A percentile compares a stretch with the other conserved stretches of the same genome.
Evolutionary conservation across 1,140 invertebrate species (phyloP).

Genomic region (Dufourea novaeangliae): DNA sequence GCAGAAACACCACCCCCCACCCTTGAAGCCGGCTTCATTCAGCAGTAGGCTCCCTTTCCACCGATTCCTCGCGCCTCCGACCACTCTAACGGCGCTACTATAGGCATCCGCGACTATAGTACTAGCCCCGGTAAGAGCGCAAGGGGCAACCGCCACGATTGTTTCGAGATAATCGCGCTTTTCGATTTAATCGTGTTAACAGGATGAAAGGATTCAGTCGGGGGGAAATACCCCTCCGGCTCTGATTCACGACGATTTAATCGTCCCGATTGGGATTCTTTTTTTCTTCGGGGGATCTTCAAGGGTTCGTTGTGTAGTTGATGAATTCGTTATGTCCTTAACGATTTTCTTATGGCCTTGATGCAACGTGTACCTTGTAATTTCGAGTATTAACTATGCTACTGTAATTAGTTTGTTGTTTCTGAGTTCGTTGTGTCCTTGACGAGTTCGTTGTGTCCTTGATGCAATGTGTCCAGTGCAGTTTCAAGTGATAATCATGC

Average conservation of each 20-base stretch:
- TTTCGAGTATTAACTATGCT: too few relatives aligned
- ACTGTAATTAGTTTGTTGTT: too few relatives aligned
- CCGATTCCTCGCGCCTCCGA: conserved; percentile 31
- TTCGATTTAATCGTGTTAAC: conserved; percentile 49
- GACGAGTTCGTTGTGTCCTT: too few relatives aligned
- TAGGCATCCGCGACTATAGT: conserved; percentile 46
- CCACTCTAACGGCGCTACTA: conserved; percentile 38
- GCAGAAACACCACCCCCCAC: conserved; percentile 65
- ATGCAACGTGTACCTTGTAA: too few relatives aligned
- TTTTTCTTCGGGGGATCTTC: background rate
- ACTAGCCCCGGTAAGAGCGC: background rate
- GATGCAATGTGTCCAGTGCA: too few relatives aligned
- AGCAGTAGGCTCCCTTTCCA: conserved; percentile 60
- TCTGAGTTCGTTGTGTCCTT: too few relatives aligned
- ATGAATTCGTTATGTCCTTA: too few relatives aligned
- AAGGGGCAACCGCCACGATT: conserved; percentile 27
- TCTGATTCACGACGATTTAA: background rate
- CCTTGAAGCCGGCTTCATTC: conserved; percentile 75
- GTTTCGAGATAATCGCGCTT: conserved; percentile 34
- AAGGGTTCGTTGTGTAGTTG: too few relatives aligned
- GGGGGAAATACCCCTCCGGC: background rate
- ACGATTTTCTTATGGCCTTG: too few relatives aligned
- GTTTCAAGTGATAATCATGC: too few relatives aligned
- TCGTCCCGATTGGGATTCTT: background rate
- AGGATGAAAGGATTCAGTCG: conserved; percentile 6